A percentile compares a stretch with the other conserved stretches of the same genome.
Evolutionary conservation across 2,113 vertebrate genomes (phyloP).

Genomic region (Crocuta crocuta): DNA sequence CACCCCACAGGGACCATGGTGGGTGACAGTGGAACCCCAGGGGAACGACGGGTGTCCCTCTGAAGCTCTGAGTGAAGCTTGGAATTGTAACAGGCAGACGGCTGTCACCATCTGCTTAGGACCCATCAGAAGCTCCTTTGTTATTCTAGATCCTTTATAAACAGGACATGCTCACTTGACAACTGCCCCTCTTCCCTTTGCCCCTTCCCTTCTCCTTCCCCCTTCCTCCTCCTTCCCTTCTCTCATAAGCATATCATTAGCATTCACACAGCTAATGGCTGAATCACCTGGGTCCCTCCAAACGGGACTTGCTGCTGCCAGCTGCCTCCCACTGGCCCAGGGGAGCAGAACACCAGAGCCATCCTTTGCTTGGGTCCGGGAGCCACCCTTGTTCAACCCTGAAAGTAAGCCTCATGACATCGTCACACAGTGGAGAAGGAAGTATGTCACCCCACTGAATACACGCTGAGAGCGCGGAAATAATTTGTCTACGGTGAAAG

Average conservation of each 20-base stretch:
- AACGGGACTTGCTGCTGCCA: background rate
- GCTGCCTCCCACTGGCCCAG: background rate
- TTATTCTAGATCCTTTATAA: background rate
- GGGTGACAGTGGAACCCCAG: background rate
- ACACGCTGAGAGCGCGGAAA: background rate
- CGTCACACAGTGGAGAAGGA: background rate
- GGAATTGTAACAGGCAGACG: background rate
- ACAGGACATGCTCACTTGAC: background rate
- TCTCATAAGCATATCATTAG: background rate
- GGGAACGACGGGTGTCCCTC: background rate
- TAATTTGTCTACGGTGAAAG: background rate
- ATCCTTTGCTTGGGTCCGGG: background rate
- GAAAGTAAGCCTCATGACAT: background rate
- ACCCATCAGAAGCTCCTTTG: background rate
- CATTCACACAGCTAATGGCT: background rate
- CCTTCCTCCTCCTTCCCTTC: background rate
- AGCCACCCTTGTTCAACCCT: background rate
- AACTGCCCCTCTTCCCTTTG: background rate
- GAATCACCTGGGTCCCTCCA: background rate
- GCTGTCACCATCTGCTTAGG: background rate
- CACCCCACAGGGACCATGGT: background rate
- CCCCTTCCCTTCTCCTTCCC: background rate
- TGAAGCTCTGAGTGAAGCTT: background rate
- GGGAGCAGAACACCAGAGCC: background rate
- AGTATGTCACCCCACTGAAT: background rate